These are phyloP conservation scores for Caenorhabditis remanei DNA, from an alignment of 1,140 invertebrate species.

Conservation along the genomic window DNA sequence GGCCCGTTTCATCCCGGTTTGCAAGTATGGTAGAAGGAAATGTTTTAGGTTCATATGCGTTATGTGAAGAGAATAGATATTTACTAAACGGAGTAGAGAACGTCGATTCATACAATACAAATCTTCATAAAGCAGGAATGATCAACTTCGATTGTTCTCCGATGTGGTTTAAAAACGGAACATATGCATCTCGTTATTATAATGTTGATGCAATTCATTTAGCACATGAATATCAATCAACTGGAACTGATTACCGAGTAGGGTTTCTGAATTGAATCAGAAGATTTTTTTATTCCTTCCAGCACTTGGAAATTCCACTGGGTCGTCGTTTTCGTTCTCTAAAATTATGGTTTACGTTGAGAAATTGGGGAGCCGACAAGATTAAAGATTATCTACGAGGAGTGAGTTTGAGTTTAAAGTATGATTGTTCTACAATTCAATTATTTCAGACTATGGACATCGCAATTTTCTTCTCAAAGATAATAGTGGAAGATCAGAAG, in stretches of 20 bases:
- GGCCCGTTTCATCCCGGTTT: too few species aligned
- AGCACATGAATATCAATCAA: constrained; percentile 84
- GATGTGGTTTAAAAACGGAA: constrained; percentile 81
- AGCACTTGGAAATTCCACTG: constrained; percentile 94
- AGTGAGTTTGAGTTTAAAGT: constrained; percentile 74
- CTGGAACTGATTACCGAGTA: constrained; percentile 79
- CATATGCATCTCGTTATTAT: constrained; percentile 84
- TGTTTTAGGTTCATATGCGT: constrained; percentile 63
- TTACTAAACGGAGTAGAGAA: constrained; percentile 78
- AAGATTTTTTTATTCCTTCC: constrained; percentile 51
- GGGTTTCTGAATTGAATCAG: constrained; percentile 76
- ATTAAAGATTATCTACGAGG: constrained; percentile 86
- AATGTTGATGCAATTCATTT: constrained; percentile 95
- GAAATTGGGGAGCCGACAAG: constrained; percentile 86
- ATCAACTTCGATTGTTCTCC: constrained; percentile 81
- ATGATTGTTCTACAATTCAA: constrained; percentile 1
- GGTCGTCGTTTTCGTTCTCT: constrained; percentile 90
- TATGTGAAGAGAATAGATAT: constrained; percentile 76
- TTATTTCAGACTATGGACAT: constrained; percentile 76
- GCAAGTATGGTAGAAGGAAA: too few species aligned
- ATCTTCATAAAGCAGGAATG: constrained; percentile 81
- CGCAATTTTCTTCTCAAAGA: constrained; percentile 71
- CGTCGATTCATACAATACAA: constrained; percentile 81
- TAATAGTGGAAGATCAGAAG: constrained; percentile 69
- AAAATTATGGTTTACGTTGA: constrained; percentile 93